Conservation (phyloP, 2,888 invertebrate species). For the Sphecodes monilicornis region DNA sequence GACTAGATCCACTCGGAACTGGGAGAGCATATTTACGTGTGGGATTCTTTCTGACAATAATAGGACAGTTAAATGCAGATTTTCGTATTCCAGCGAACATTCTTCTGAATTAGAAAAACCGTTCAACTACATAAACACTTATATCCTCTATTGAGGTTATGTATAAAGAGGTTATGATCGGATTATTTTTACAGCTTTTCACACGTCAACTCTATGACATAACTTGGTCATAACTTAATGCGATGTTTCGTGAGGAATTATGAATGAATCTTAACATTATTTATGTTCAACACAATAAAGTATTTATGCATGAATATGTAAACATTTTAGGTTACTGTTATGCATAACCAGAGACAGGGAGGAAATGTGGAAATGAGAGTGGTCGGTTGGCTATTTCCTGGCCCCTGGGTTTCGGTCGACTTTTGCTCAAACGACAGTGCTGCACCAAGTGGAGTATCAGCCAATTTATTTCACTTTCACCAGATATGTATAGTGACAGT, state of each 20-base stretch:
- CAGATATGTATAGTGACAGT: no score
- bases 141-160: constrained; percentile 15
- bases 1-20: neutral
- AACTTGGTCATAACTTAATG: neutral
- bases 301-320: neutral
- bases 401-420: no score
- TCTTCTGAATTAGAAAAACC: neutral
- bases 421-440: no score
- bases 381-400: no score
- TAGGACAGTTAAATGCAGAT: constrained; percentile 17
- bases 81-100: constrained; percentile 38
- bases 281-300: neutral
- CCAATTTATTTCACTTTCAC: no score
- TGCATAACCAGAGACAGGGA: no score
- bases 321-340: neutral
- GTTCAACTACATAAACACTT: neutral
- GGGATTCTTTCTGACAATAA: constrained; percentile 25
- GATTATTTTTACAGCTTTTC: neutral
- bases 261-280: neutral
- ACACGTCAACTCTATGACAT: neutral
- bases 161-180: neutral
- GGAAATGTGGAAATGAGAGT: no score
- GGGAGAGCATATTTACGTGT: constrained; percentile 31
- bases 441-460: no score
- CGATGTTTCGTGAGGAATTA: neutral